Conservation (phyloP, 2,113 vertebrate genomes). For the cat (Felis catus) region DNA sequence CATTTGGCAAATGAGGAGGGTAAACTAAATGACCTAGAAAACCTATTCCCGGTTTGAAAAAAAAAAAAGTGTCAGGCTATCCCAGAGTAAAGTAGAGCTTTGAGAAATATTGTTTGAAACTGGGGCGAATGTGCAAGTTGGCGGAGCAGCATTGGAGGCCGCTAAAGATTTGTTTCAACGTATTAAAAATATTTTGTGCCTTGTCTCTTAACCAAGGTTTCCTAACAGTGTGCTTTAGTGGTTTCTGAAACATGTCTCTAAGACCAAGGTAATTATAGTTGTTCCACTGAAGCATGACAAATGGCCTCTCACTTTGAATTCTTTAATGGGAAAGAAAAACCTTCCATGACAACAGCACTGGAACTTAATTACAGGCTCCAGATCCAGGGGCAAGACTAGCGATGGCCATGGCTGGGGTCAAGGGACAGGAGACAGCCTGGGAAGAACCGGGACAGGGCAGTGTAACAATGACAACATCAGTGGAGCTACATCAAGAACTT, state of each 20-base stretch:
- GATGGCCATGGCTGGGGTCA: not conserved
- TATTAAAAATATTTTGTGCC: constrained; percentile 22
- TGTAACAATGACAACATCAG: not conserved
- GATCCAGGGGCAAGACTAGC: not conserved
- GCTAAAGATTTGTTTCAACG: not conserved
- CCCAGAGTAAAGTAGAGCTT: not conserved
- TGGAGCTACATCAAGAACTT: not conserved
- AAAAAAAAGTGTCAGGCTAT: not conserved
- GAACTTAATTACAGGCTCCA: constrained; percentile 68
- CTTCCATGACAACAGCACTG: constrained; percentile 61
- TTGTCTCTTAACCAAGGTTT: not conserved
- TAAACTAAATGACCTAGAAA: constrained; percentile 36
- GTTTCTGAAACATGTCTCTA: constrained; percentile 41
- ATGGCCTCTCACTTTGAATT: constrained; percentile 72
- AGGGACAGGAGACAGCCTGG: not conserved
- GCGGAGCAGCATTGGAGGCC: not conserved
- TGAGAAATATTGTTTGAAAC: not conserved
- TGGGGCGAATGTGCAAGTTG: not conserved
- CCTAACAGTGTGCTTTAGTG: constrained; percentile 19
- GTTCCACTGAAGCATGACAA: constrained; percentile 64
- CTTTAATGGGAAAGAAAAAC: constrained; percentile 62
- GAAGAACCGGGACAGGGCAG: not conserved
- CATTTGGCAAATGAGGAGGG: constrained; percentile 13
- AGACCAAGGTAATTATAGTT: constrained; percentile 69
- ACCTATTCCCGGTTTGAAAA: not conserved